These are phyloP conservation scores for Dicyrtomina minuta DNA, from an alignment of 2,888 invertebrate species.

Conservation along the genomic window DNA sequence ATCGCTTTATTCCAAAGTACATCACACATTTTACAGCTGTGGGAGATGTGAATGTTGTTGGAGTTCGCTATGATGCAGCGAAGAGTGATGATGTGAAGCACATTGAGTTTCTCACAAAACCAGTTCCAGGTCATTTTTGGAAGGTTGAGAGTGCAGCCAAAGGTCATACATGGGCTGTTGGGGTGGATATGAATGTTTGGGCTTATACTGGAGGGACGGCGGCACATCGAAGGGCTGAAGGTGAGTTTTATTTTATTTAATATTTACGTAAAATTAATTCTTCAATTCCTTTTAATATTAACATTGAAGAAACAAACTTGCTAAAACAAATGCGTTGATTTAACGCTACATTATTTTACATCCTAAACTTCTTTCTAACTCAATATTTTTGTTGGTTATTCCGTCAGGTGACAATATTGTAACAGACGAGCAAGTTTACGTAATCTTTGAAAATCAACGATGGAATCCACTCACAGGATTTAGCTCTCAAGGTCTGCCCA, in stretches of 20 bases:
- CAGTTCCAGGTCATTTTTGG: constrained; percentile 78
- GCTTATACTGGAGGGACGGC: constrained; percentile 74
- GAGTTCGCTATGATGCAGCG: constrained; percentile 59
- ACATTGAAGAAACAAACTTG: too few species aligned
- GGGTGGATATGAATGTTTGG: constrained; percentile 86
- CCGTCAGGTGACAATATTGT: constrained; percentile 45
- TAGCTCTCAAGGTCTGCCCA: constrained; percentile 76
- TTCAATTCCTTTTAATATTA: too few species aligned
- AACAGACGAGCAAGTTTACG: constrained; percentile 81
- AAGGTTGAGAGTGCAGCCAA: constrained; percentile 72
- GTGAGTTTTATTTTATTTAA: constrained; percentile 3
- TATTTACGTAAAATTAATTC: background rate
- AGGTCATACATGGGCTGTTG: constrained; percentile 89
- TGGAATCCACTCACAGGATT: constrained; percentile 91
- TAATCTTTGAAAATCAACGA: constrained; percentile 86
- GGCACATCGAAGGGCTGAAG: constrained; percentile 37
- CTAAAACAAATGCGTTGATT: too few species aligned
- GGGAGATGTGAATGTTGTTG: constrained; percentile 73
- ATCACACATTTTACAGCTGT: constrained; percentile 73
- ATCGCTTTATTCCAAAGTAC: constrained; percentile 72
- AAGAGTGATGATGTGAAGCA: constrained; percentile 55
- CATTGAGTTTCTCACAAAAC: constrained; percentile 55
- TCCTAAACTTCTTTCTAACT: too few species aligned
- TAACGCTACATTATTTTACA: too few species aligned
- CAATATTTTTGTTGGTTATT: too few species aligned